phyloP scores from a whole-genome alignment of 1,140 invertebrate genomes.

The Hirudo medicinalis region DNA sequence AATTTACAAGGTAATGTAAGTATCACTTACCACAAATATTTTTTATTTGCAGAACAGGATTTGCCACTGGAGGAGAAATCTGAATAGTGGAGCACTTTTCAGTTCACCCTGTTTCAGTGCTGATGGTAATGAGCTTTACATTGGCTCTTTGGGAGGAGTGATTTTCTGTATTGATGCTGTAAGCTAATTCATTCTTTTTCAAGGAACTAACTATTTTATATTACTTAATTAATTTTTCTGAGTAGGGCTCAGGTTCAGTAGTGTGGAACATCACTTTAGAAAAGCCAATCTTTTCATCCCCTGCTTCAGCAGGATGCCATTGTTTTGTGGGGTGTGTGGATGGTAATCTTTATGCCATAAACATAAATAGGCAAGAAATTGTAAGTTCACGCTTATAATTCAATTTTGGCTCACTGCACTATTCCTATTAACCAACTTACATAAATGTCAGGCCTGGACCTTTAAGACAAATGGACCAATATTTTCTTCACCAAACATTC shows the following conservation, averaged over 20 bases:
- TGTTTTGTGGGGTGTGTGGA: conserved; percentile 48
- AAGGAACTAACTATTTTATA: conserved; percentile 9
- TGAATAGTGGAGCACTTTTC: conserved; percentile 45
- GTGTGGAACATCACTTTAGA: conserved; percentile 28
- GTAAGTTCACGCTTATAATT: conserved; percentile 17
- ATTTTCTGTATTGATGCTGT: conserved; percentile 43
- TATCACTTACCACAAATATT: background rate
- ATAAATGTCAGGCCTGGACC: conserved; percentile 46
- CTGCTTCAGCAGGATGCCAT: conserved; percentile 41
- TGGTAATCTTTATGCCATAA: conserved; percentile 45
- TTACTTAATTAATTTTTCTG: conserved; percentile 10
- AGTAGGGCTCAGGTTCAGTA: conserved; percentile 27
- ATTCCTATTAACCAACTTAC: conserved; percentile 32
- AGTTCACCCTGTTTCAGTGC: conserved; percentile 48
- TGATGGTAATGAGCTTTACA: conserved; percentile 40
- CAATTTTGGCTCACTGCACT: conserved; percentile 30
- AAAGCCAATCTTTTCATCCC: conserved; percentile 54
- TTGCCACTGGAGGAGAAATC: conserved; percentile 41
- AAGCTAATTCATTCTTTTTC: conserved; percentile 17
- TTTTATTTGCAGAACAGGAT: conserved; percentile 34
- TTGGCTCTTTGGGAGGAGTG: conserved; percentile 49
- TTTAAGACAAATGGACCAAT: conserved; percentile 47
- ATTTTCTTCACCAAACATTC: conserved; percentile 50
- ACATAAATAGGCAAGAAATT: conserved; percentile 14
- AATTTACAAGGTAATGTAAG: conserved; percentile 9